These are phyloP conservation scores for Saguinus imperator DNA, from an alignment of 2,113 vertebrate species.

Conservation along the genomic window DNA sequence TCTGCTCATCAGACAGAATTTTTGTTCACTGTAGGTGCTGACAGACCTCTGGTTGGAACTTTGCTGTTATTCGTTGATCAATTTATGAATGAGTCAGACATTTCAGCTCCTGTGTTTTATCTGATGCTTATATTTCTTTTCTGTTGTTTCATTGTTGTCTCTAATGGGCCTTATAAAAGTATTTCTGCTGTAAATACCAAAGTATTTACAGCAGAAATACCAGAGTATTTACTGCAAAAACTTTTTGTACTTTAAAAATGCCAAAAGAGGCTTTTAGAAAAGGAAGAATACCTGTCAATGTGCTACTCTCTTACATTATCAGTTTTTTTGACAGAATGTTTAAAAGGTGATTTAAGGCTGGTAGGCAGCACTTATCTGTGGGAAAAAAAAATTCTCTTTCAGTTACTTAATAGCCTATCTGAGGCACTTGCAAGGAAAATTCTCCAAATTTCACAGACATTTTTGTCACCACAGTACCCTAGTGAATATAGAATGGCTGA, in stretches of 20 bases:
- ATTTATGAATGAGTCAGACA: neutral
- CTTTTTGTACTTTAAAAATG: neutral
- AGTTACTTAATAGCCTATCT: neutral
- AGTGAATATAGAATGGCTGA: neutral
- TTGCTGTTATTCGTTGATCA: neutral
- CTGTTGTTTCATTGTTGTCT: neutral
- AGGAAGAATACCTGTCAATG: neutral
- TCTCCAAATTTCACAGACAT: neutral
- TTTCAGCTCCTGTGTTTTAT: neutral
- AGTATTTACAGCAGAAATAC: neutral
- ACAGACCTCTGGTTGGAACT: neutral
- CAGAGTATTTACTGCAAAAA: neutral
- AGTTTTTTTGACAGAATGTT: slow-evolving; percentile 52
- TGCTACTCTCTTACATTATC: slow-evolving; percentile 1
- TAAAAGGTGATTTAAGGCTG: slow-evolving; percentile 51
- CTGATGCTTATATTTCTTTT: neutral
- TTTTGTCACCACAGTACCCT: slow-evolving; percentile 11
- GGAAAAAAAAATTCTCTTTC: slow-evolving; percentile 45
- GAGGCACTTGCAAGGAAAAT: neutral
- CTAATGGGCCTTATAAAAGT: neutral
- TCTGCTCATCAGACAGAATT: neutral
- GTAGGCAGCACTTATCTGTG: slow-evolving; percentile 1
- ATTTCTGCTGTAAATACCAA: neutral
- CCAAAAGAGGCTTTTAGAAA: slow-evolving; percentile 18
- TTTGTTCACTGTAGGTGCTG: neutral